Base-by-base conservation (phyloP, 53 echinoderm and acorn worm species). In the Luidia sarsii region DNA sequence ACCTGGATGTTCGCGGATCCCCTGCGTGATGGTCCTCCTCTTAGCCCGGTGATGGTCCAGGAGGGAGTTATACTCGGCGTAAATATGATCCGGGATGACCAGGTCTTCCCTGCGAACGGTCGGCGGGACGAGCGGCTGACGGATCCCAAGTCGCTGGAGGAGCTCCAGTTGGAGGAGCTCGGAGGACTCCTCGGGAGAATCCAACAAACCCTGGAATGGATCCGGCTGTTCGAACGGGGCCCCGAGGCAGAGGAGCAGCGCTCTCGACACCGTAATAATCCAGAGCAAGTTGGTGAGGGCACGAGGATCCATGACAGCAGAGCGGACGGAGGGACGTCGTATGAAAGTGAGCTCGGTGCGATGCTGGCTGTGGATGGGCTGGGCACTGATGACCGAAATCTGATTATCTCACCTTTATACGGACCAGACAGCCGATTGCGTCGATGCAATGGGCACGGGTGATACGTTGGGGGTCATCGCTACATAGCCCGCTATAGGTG, bases 1-100 rank as follows among this genome's bases (percentile, higher is more conserved):
- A 95, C 92, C 95, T 70, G 71, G 80, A 72, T 92, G 89, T 43
- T 95, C 83, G 48, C 71, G 87, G 32, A 95, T 81, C 50, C 89
- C 87, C 67, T 87, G 89, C 7, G 89, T 79, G 33, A 92, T 89
- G 32, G 73, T 80, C 43, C 41, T 67, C 34, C 95, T 81, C 48
- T 57, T 83, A 23, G 59, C 64, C 1, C 92, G 80, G 59, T 95
- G 95, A 34, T 84, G 66, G 34, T 68, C 88, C 23, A 88, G 86
- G 80, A 94, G 61, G 19, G 91, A 88, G 54, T 82, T 80, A 71
- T 91, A 94, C 67, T 87, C 41, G 64, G 71, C 64, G 21, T 82
- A 70, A 25, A 94, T 79, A 79, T 94, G 74, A 18, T 82, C 94
- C 25, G 94, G 94, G 28, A 94, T 86, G 32, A 68, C 51, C 49